These are phyloP conservation scores for Onychomys arenicola DNA, from an alignment of 2,797 vertebrate species.

Conservation along the genomic window DNA sequence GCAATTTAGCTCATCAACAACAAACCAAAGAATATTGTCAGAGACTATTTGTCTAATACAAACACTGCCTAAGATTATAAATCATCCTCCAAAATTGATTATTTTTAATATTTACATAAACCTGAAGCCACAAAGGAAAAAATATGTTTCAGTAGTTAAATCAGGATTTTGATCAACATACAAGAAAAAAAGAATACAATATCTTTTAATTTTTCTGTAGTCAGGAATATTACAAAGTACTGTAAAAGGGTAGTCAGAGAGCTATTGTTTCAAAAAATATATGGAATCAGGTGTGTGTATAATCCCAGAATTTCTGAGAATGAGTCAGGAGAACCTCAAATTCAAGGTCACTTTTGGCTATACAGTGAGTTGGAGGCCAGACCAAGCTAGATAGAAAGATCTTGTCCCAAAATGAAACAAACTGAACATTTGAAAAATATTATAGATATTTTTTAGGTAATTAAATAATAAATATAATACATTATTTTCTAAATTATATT, in stretches of 20 bases:
- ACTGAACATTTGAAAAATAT: neutral
- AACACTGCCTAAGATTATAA: neutral
- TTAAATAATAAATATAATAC: slow-evolving; percentile 35
- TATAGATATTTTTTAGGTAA: neutral
- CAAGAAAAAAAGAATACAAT: neutral
- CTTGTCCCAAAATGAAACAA: neutral
- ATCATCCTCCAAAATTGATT: neutral
- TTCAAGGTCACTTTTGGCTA: neutral
- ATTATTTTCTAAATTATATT: slow-evolving; percentile 3
- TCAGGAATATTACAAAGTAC: neutral
- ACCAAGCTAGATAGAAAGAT: neutral
- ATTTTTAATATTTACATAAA: neutral
- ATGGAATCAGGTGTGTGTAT: neutral
- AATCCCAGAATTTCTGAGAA: neutral
- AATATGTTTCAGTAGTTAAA: neutral
- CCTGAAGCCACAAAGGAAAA: neutral
- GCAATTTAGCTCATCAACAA: neutral
- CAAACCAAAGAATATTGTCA: neutral
- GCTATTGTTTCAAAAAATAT: neutral
- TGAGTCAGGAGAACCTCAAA: neutral
- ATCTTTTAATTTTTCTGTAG: slow-evolving; percentile 11
- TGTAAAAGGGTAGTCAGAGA: slow-evolving; percentile 4
- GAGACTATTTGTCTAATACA: neutral
- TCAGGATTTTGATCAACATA: slow-evolving; percentile 20
- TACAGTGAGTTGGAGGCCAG: neutral